Percentiles rank a stretch among this genome's conserved stretches.
Evolutionary conservation across 2,797 vertebrate genomes (phyloP).

Genomic region (Ciconia nigra): DNA sequence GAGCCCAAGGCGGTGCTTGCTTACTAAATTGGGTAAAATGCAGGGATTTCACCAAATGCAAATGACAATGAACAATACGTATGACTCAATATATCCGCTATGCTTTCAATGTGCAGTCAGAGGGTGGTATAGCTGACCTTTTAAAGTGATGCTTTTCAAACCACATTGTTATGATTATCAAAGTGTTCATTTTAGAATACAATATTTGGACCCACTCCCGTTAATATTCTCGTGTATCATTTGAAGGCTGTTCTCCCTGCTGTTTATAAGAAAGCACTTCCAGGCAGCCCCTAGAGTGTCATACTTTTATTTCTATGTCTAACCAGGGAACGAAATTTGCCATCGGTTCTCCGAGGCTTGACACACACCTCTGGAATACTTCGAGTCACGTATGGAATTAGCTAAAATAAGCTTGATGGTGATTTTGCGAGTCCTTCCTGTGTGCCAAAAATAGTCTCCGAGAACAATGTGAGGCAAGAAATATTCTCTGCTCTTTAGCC

Average conservation of each 20-base stretch:
- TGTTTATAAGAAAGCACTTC: neutral
- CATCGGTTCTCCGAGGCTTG: neutral
- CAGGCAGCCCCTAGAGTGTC: neutral
- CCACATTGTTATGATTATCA: slow-evolving; percentile 75
- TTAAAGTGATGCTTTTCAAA: slow-evolving; percentile 73
- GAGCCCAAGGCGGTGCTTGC: slow-evolving; percentile 50
- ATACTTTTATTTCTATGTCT: neutral
- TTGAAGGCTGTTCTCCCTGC: neutral
- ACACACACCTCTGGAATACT: neutral
- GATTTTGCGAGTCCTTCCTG: slow-evolving; percentile 34
- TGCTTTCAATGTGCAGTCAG: slow-evolving; percentile 68
- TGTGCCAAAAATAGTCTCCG: slow-evolving; percentile 44
- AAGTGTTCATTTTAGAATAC: slow-evolving; percentile 43
- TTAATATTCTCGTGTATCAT: neutral
- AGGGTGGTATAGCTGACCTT: slow-evolving; percentile 73
- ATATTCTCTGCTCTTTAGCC: slow-evolving; percentile 55
- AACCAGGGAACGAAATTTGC: neutral
- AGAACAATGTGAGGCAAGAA: slow-evolving; percentile 33
- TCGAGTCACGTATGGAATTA: neutral
- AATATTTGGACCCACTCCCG: slow-evolving; percentile 28
- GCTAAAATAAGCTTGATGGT: slow-evolving; percentile 16
- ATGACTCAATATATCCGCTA: slow-evolving; percentile 80
- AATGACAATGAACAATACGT: slow-evolving; percentile 79
- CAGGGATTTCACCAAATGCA: slow-evolving; percentile 84
- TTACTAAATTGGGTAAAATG: slow-evolving; percentile 73